Evolutionary conservation across 2,888 invertebrate species (phyloP), one percentile per base, ranked within the genome.

Genomic region (Pyrrhosoma nymphula): DNA sequence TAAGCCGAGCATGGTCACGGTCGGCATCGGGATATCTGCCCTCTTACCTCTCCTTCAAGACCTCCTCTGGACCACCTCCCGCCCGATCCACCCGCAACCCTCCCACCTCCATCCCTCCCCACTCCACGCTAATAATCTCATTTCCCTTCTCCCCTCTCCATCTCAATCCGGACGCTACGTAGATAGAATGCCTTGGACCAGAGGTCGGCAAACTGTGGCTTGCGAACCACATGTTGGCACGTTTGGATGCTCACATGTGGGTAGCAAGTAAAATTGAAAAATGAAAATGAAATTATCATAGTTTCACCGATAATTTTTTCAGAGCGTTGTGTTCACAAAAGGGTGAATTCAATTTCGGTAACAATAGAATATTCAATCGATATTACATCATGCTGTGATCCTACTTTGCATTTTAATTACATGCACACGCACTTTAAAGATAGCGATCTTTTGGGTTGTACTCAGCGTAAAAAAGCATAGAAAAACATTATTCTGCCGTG

Each of bases 1-100:
- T 93, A 93, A 93, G 93, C 47, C 69, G 63, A n/a, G 47, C 60
- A 60, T 91, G 89, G 89, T 47, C 47, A 63, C 91, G 63, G 93
- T 63, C 69, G 60, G 60, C 60, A 60, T 39, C 18, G 89, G 89
- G 89, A 56, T 91, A 60, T 91, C 39, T 91, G 30, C 63, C 63
- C 20, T 60, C 93, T 69, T 47, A 8, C 35, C 30, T 69, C 93
- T 63, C 93, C n/a, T 26, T 63, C 63, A 2, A 47, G 47, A 47
- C 47, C 47, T 47, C 47, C 47, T 47, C 47, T 47, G 47, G 47
- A 47, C 47, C 8, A 8, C 69, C 26, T 20, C 89, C 47, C 89
- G 12, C 20, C 30, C 89, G 8, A 47, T 30, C 35, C 35, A 35
- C n/a, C 47, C 39, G 14, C 39, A 16, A 10, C 55, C 23, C 55